Base-by-base conservation (phyloP, 2,888 invertebrate genomes). In the Halocaridina rubra region DNA sequence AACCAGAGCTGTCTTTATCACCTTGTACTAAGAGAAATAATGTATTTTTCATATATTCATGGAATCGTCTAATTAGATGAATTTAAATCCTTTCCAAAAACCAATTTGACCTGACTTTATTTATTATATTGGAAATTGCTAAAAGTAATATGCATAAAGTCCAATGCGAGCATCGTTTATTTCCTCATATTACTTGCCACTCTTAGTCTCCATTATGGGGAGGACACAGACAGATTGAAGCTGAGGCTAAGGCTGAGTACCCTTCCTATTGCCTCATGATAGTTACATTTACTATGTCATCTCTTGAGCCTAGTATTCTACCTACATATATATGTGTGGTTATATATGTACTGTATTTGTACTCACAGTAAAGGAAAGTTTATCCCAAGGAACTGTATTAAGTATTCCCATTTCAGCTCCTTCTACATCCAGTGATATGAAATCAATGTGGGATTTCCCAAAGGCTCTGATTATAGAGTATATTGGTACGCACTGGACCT, bases 381-480 rank as follows among this genome's bases (percentile, higher is more conserved):
- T n/a, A 64, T 75, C 67, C 87, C 87, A 87, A 16, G 87, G 87
- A 22, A 87, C 67, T 8, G 87, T 85, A 30, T 67, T 33, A 2
- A 87, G 84, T n/a, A 87, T 81, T 24, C 79, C 84, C 84, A 87
- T 81, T 75, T 87, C 87, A 0, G 81, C 84, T 13, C 61, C 59
- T 61, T 87, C 87, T 4, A 87, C 84, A 59, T 87, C 87, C 13
- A 87, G 74, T 10, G 87, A 85, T 53, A 85, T 71, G 69, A 87
- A 85, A 71, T 87, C 80, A 32, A 87, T 61, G 59, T 84, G 81
- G 32, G 67, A 67, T n/a, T 72, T 27, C n/a, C 76, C 80, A 22
- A 85, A 10, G 3, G 87, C 84, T 32, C 29, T 64, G 1, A 75
- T 4, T 2, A 87, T 64, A 2, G 84, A 59, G 81, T 87, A 87